Percentiles rank a stretch among this genome's conserved stretches.
Conservation (phyloP, 2,888 invertebrate species). For the Antheraea yamamai region DNA sequence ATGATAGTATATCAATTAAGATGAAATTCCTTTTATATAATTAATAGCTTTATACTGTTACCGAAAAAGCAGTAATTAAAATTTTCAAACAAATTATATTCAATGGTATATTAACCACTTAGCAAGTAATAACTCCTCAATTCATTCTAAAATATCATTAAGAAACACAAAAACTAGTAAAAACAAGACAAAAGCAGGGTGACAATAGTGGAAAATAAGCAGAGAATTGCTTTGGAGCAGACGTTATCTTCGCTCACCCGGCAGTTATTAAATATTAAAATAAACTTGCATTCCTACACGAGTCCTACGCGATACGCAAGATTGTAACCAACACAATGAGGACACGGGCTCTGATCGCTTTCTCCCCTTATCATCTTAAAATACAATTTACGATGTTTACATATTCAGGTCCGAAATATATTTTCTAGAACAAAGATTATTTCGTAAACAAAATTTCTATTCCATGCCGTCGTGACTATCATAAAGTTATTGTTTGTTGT, state of each 20-base stretch:
- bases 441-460: background rate
- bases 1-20: background rate
- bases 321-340: constrained; percentile 78
- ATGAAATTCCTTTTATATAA: background rate
- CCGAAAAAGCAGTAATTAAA: background rate
- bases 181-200: constrained; percentile 77
- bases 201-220: constrained; percentile 74
- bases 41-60: background rate
- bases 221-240: constrained; percentile 70
- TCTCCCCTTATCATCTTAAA: constrained; percentile 75
- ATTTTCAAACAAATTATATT: background rate
- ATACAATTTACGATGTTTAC: constrained; percentile 69
- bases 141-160: constrained; percentile 45
- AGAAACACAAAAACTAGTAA: constrained; percentile 71
- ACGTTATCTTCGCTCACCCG: constrained; percentile 73
- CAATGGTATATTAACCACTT: background rate
- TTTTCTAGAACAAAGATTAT: constrained; percentile 38
- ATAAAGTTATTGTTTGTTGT: background rate
- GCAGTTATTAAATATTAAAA: constrained; percentile 82
- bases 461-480: background rate
- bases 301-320: constrained; percentile 77
- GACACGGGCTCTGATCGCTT: constrained; percentile 68
- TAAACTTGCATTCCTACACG: constrained; percentile 80
- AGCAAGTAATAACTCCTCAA: background rate
- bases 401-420: constrained; percentile 62